phyloP scores from a whole-genome alignment of 2,797 vertebrate species.

The Arrhamphus sclerolepis region DNA sequence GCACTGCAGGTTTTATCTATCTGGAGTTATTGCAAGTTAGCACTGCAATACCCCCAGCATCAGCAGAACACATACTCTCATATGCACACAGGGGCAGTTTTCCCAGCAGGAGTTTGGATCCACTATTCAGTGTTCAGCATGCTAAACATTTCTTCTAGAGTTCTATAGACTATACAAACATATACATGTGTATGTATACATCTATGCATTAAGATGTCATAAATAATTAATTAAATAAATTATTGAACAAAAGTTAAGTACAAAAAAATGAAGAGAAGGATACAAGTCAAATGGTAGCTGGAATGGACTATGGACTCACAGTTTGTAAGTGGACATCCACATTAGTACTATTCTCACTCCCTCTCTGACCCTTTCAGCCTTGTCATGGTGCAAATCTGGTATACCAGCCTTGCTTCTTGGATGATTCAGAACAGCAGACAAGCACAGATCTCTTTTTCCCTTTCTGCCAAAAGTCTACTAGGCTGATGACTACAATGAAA shows the following conservation, averaged over 20 bases:
- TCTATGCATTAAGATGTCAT: slow-evolving; percentile 5
- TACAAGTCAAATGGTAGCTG: neutral
- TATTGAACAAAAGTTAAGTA: slow-evolving; percentile 19
- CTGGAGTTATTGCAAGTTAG: too few relatives aligned
- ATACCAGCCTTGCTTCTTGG: slow-evolving; percentile 47
- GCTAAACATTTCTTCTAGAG: slow-evolving; percentile 78
- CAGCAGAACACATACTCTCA: slow-evolving; percentile 1
- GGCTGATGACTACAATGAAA: slow-evolving; percentile 34
- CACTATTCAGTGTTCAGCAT: slow-evolving; percentile 71
- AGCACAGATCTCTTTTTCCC: slow-evolving; percentile 39
- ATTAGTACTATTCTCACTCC: slow-evolving; percentile 23
- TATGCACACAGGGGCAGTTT: slow-evolving; percentile 21
- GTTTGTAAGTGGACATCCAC: slow-evolving; percentile 42
- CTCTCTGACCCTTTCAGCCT: slow-evolving; percentile 19
- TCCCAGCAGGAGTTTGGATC: slow-evolving; percentile 69
- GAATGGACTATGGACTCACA: slow-evolving; percentile 40
- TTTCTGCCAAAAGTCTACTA: slow-evolving; percentile 53
- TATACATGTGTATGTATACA: too few relatives aligned
- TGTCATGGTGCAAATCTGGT: slow-evolving; percentile 40
- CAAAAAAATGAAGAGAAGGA: slow-evolving; percentile 26
- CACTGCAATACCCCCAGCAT: slow-evolving; percentile 10
- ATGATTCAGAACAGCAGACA: slow-evolving; percentile 61
- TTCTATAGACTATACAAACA: too few relatives aligned
- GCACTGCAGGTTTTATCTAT: neutral
- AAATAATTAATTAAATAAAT: slow-evolving; percentile 24